Base-by-base conservation (phyloP, 2,888 invertebrate genomes). In the Apodemia mormo region DNA sequence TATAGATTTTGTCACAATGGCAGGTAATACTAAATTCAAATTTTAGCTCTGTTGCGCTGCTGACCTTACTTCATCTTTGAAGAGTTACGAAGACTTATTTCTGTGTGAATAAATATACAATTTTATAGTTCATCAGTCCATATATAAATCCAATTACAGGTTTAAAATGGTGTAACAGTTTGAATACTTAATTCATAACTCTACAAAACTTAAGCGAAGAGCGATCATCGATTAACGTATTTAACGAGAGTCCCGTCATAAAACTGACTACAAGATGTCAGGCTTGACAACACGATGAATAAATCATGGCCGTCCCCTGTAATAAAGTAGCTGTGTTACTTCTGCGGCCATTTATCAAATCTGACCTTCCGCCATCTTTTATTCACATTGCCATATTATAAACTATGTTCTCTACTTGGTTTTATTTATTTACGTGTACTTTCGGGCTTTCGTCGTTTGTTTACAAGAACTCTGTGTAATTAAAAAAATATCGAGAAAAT, bases 211-310 rank as follows among this genome's bases (percentile, higher is more conserved):
- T 49, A 49, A 49, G 14, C 49, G 12, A 49, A 10, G 30, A 9
- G 10, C 10, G 58, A 33, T 61, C 10, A 61, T 61, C 58, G 30
- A 61, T 61, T 61, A 61, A 14, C 58, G 58, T 61, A 61, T 61
- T 61, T 61, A 61, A 58, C 58, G 58, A 30, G 58, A 30, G 58
- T 33, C 58, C 58, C 68, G 65, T 74, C 61, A 70, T 73, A 78
- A 81, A 76, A 78, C 85, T 81, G 82, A 87, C 82, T 83, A 86
- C 83, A 88, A 85, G 85, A 85, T 85, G 80, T 87, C 86, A 87
- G 87, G 88, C 84, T 88, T 85, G 88, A 88, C 90, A 89, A 84
- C 84, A 83, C 82, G 83, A 88, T 90, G 88, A 91, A 92, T 92
- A 92, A 92, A 92, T 92, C 92, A 92, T 89, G 87, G 85, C 82